Evolutionary conservation across 2,888 invertebrate species (phyloP).

Genomic region (Xylota segnis): DNA sequence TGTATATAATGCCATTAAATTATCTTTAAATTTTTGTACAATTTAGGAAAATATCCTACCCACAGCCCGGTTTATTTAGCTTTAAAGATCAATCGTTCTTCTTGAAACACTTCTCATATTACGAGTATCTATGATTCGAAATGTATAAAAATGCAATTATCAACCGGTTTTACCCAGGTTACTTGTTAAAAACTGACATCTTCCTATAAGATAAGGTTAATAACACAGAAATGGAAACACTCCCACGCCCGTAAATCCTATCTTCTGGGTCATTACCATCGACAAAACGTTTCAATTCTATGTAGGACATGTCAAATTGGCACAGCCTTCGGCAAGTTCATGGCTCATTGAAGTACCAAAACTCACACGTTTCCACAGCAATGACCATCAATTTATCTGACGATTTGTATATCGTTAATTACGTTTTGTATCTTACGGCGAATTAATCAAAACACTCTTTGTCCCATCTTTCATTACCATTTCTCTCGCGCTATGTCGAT

Average conservation of each 20-base stretch:
- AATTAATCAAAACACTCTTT: slow-evolving; percentile 14
- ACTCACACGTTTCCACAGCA: slow-evolving; percentile 13
- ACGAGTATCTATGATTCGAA: no score
- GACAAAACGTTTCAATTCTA: neutral
- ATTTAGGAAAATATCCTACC: no score
- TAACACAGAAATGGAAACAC: no score
- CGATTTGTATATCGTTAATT: slow-evolving; percentile 47
- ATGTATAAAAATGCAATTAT: no score
- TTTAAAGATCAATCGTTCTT: no score
- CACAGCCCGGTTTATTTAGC: no score
- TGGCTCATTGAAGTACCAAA: neutral
- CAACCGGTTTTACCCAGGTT: no score
- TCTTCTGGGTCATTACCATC: neutral
- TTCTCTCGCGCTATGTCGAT: neutral
- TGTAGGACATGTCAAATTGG: neutral
- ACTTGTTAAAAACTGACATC: neutral
- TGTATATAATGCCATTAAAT: no score
- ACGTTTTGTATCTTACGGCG: slow-evolving; percentile 13
- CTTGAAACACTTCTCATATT: no score
- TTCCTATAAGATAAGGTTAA: no score
- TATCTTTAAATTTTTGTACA: no score
- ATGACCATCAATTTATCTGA: slow-evolving; percentile 25
- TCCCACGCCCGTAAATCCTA: neutral
- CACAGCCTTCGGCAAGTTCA: slow-evolving; percentile 4
- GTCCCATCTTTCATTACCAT: slow-evolving; percentile 21